phyloP scores from a whole-genome alignment of 30 jellyfish, hydroid and myxozoan genomes.

The Turritopsis dohrnii region DNA sequence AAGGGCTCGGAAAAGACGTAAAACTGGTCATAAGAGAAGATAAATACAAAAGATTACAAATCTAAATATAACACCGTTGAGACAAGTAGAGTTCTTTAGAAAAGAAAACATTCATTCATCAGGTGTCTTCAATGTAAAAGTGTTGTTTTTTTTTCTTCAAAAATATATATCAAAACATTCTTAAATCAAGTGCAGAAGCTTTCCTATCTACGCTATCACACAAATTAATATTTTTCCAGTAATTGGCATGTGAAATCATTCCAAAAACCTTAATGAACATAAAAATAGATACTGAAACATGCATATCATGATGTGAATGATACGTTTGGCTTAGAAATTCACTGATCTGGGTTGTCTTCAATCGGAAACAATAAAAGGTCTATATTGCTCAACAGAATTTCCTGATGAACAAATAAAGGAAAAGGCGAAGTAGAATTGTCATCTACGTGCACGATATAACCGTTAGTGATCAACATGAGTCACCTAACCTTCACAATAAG shows the following conservation, averaged over 20 bases:
- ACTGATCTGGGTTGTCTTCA: background rate
- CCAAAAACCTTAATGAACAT: too few species aligned
- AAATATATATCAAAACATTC: too few species aligned
- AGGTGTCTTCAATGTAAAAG: background rate
- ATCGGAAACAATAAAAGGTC: background rate
- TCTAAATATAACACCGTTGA: background rate
- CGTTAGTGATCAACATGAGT: background rate
- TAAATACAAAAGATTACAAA: too few species aligned
- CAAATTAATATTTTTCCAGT: too few species aligned
- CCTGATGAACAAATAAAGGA: background rate
- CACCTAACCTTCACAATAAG: background rate
- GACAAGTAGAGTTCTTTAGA: background rate
- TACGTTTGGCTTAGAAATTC: background rate
- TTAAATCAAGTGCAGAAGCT: too few species aligned
- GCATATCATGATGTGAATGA: background rate
- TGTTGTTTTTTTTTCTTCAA: too few species aligned
- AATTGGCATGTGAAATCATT: too few species aligned
- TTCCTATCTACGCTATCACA: too few species aligned
- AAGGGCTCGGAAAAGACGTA: background rate
- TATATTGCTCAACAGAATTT: background rate
- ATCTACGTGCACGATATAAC: background rate
- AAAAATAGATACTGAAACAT: background rate
- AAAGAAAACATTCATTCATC: background rate
- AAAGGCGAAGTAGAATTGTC: background rate
- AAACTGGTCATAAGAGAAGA: background rate